Percentiles rank a stretch among this genome's conserved stretches.
phyloP scores from a whole-genome alignment of 1,140 invertebrate genomes.

The Platyura marginata region DNA sequence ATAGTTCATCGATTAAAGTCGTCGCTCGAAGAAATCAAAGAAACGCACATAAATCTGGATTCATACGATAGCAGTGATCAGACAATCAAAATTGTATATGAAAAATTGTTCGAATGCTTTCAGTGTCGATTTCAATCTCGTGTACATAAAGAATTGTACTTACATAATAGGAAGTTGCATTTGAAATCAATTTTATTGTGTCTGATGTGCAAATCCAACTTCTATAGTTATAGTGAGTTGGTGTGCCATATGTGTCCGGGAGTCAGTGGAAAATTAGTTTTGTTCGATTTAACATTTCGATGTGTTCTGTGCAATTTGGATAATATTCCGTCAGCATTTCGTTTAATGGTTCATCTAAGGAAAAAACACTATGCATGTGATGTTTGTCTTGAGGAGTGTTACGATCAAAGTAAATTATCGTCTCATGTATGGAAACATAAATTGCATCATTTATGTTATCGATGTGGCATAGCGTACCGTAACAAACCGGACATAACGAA shows the following conservation, averaged over 20 bases:
- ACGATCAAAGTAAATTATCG: slow-evolving; percentile 49
- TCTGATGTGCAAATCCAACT: slow-evolving; percentile 69
- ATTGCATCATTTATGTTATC: slow-evolving; percentile 64
- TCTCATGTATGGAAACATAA: slow-evolving; percentile 81
- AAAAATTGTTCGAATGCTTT: slow-evolving; percentile 60
- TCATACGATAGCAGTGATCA: slow-evolving; percentile 33
- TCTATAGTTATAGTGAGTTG: slow-evolving; percentile 69
- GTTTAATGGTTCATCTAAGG: slow-evolving; percentile 66
- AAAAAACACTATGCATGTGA: slow-evolving; percentile 69
- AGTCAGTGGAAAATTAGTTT: slow-evolving; percentile 37
- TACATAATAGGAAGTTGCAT: slow-evolving; percentile 69
- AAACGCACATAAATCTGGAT: slow-evolving; percentile 48
- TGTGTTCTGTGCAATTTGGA: slow-evolving; percentile 56
- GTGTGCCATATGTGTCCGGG: slow-evolving; percentile 70
- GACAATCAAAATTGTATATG: slow-evolving; percentile 25
- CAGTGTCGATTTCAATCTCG: slow-evolving; percentile 56
- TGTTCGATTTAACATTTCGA: slow-evolving; percentile 32
- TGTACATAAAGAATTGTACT: slow-evolving; percentile 61
- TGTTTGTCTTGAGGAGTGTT: slow-evolving; percentile 61
- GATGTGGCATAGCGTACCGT: slow-evolving; percentile 65
- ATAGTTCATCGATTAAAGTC: slow-evolving; percentile 45
- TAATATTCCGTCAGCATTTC: slow-evolving; percentile 61
- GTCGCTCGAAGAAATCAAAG: slow-evolving; percentile 36
- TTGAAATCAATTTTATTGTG: slow-evolving; percentile 59
- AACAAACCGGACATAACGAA: slow-evolving; percentile 74